Conservation (phyloP, 2,888 invertebrate genomes). For the Tetropium fuscum region DNA sequence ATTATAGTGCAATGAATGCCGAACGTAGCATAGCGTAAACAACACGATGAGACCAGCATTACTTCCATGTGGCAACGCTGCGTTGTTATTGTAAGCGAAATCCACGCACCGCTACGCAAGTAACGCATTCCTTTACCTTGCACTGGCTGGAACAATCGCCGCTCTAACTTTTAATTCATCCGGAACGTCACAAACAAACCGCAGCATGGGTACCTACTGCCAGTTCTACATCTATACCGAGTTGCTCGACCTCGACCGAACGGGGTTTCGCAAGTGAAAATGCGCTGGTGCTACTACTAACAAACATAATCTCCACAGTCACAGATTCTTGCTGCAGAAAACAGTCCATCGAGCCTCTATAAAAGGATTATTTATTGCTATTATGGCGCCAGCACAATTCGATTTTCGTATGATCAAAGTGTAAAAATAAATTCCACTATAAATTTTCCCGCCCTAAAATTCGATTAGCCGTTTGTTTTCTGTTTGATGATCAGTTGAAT, state of each 20-base stretch:
- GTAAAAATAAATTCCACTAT: no score
- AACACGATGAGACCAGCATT: neutral
- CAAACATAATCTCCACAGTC: constrained; percentile 33
- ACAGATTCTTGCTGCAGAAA: constrained; percentile 36
- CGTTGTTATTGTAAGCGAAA: constrained; percentile 22
- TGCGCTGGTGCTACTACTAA: constrained; percentile 8
- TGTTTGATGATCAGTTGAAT: no score
- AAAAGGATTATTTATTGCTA: constrained; percentile 1
- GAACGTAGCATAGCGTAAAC: neutral
- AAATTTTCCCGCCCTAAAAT: no score
- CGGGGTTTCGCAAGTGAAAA: constrained; percentile 34
- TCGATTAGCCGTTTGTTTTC: no score
- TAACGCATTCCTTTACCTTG: constrained; percentile 34
- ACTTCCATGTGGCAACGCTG: constrained; percentile 16
- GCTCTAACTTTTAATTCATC: constrained; percentile 32
- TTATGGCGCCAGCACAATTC: constrained; percentile 11
- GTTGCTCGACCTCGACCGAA: constrained; percentile 36
- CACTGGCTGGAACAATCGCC: constrained; percentile 30
- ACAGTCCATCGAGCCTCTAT: constrained; percentile 2
- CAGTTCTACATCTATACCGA: neutral
- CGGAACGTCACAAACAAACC: constrained; percentile 36
- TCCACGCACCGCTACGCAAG: constrained; percentile 33
- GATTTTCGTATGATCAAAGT: neutral
- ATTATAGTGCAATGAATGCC: no score
- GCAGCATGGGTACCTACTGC: constrained; percentile 22